phyloP scores from a whole-genome alignment of 2,113 vertebrate species.

The Calonectris borealis region DNA sequence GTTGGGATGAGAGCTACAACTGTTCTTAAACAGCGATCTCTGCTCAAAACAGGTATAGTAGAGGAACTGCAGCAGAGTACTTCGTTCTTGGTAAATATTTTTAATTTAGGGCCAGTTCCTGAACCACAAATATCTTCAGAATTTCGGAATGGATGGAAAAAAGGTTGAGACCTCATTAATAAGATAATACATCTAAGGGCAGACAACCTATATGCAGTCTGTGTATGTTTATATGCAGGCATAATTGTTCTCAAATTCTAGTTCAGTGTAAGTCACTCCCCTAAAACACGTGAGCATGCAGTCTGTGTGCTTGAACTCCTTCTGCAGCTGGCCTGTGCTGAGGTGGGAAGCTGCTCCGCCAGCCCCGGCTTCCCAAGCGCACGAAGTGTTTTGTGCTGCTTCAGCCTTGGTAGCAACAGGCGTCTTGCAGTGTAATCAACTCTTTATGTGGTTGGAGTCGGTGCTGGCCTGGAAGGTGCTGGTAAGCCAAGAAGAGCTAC shows the following conservation, averaged over 20 bases:
- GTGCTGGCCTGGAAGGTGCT: background rate
- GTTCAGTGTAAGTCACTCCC: background rate
- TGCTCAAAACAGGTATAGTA: background rate
- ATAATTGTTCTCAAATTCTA: background rate
- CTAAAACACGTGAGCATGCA: background rate
- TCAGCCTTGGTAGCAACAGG: background rate
- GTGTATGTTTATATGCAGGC: background rate
- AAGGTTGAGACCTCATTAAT: background rate
- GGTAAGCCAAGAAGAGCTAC: background rate
- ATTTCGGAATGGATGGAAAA: background rate
- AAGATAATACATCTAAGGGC: background rate
- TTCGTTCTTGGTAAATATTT: background rate
- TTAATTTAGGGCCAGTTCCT: background rate
- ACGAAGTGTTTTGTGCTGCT: accelerated
- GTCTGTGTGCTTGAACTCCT: background rate
- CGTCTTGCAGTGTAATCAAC: background rate
- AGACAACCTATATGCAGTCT: background rate
- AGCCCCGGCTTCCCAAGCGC: accelerated
- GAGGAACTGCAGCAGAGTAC: background rate
- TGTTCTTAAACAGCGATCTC: background rate
- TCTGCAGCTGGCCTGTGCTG: background rate
- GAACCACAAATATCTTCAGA: background rate
- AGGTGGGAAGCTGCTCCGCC: background rate
- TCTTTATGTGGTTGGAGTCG: background rate
- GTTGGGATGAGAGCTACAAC: background rate